These are phyloP conservation scores for Antechinus stuartii DNA, from an alignment of 2,113 vertebrate genomes.

Conservation along the genomic window DNA sequence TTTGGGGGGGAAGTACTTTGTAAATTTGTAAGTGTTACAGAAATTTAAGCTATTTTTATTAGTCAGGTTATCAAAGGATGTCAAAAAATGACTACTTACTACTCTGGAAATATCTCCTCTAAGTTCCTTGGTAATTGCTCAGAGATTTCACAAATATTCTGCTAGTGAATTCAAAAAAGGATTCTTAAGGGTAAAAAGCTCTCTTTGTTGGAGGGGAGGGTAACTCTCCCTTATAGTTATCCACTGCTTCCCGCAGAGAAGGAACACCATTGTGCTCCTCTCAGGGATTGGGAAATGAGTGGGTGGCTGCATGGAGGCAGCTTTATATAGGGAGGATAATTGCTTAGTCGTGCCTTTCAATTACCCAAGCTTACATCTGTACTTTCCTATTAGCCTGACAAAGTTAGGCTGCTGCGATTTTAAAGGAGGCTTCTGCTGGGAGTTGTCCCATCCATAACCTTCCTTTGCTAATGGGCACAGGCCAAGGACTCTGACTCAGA, in stretches of 20 bases:
- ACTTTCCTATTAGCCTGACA: conserved; percentile 59
- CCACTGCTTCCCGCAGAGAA: conserved; percentile 12
- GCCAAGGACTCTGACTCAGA: not conserved
- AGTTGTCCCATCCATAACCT: conserved; percentile 44
- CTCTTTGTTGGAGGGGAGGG: conserved; percentile 16
- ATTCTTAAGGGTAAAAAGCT: conserved; percentile 41
- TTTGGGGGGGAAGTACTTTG: not conserved
- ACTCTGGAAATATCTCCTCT: not conserved
- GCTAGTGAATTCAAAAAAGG: not conserved
- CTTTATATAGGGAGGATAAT: conserved; percentile 60
- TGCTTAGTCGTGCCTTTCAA: conserved; percentile 70
- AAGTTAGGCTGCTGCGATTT: conserved; percentile 40
- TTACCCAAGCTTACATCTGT: conserved; percentile 62
- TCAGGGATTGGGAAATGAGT: not conserved
- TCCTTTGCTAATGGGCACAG: not conserved
- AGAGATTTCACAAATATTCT: not conserved
- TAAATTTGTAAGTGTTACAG: not conserved
- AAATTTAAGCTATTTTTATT: not conserved
- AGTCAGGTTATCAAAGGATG: not conserved
- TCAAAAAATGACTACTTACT: not conserved
- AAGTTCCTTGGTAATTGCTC: not conserved
- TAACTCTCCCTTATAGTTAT: not conserved
- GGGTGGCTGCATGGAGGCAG: conserved; percentile 60
- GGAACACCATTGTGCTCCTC: conserved; percentile 1
- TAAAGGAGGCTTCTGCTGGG: conserved; percentile 63